Evolutionary conservation across 2,888 invertebrate species (phyloP).

Genomic region (Pollenia labialis): DNA sequence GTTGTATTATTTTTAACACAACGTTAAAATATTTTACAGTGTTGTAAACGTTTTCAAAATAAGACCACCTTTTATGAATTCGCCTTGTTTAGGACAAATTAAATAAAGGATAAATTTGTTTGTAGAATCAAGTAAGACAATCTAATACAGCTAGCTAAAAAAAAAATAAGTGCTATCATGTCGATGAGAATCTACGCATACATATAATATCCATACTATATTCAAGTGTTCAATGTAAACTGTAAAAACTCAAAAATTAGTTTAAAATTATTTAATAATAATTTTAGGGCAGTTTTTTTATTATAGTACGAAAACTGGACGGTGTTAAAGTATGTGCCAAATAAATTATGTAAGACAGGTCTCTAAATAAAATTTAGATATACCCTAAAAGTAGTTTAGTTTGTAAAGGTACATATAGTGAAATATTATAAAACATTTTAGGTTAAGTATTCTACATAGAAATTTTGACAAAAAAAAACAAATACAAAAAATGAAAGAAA

Average conservation of each 20-base stretch:
- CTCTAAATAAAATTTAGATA: not conserved
- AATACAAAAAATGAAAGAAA: slow-evolving; percentile 11
- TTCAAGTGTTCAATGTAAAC: too few species aligned
- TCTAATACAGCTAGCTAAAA: too few species aligned
- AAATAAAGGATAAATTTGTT: too few species aligned
- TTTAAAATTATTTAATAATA: not conserved
- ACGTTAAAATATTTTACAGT: too few species aligned
- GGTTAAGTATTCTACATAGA: not conserved
- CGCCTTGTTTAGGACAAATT: too few species aligned
- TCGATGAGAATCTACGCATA: too few species aligned
- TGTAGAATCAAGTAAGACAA: too few species aligned
- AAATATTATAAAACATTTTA: slow-evolving; percentile 4
- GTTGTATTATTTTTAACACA: too few species aligned
- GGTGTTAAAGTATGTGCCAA: slow-evolving; percentile 36
- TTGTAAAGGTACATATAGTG: slow-evolving; percentile 62
- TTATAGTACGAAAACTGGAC: slow-evolving; percentile 25
- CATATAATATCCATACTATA: too few species aligned
- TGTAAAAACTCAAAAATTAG: not conserved
- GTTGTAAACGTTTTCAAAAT: too few species aligned
- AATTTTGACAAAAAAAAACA: slow-evolving; percentile 13
- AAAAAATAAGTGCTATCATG: too few species aligned
- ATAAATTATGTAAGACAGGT: not conserved
- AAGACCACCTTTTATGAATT: too few species aligned
- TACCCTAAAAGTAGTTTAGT: not conserved
- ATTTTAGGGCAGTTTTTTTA: slow-evolving; percentile 41